phyloP scores from a whole-genome alignment of 2,113 vertebrate genomes.

The Neotoma lepida region DNA sequence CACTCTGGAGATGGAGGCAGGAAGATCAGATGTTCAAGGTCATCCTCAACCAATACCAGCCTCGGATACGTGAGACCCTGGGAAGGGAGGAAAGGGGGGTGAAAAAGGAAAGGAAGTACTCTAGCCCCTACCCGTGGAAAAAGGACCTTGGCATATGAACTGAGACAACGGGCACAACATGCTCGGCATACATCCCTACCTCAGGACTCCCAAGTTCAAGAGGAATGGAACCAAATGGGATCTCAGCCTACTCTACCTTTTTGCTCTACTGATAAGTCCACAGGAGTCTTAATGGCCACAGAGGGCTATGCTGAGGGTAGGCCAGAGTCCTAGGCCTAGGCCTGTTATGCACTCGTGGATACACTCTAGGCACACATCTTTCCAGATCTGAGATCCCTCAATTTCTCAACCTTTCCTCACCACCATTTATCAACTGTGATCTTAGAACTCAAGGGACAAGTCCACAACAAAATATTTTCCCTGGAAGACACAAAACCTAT shows the following conservation, averaged over 20 bases:
- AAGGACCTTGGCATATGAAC: neutral
- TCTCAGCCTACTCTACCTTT: neutral
- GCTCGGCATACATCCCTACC: fast-evolving
- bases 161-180: neutral
- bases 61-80: neutral
- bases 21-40: neutral
- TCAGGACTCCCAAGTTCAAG: fast-evolving
- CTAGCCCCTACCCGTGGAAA: neutral
- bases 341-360: fast-evolving
- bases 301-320: neutral
- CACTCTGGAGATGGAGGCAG: neutral
- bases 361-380: neutral
- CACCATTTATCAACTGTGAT: neutral
- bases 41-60: neutral
- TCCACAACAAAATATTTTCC: neutral
- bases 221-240: neutral
- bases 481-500: neutral
- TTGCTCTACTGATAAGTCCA: neutral
- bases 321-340: neutral
- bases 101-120: neutral
- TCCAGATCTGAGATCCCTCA: fast-evolving
- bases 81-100: neutral
- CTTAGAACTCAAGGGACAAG: neutral
- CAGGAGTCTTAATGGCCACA: neutral
- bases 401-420: neutral